Evolutionary conservation across 2,797 vertebrate genomes (phyloP).

Genomic region (Amblyopsis hoosieri): DNA sequence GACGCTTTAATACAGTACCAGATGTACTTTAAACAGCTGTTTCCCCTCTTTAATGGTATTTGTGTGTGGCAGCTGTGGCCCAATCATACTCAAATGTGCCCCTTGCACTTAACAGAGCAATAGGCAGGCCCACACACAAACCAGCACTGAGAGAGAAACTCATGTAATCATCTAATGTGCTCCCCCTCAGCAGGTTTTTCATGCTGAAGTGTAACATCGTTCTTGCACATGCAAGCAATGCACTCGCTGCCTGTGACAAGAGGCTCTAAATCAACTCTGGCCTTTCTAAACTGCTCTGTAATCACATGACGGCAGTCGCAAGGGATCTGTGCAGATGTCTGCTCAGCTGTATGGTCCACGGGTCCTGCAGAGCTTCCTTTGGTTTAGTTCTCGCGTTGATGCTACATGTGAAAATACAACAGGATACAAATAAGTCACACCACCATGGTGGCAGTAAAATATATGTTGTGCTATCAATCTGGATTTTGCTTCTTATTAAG

Average conservation of each 20-base stretch:
- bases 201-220: constrained; percentile 54
- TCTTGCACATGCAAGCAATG: constrained; percentile 52
- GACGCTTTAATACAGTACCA: constrained; percentile 27
- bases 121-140: constrained; percentile 16
- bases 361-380: constrained; percentile 16
- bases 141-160: constrained; percentile 22
- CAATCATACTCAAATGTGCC: constrained; percentile 54
- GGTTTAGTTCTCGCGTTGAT: not conserved
- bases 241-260: constrained; percentile 49
- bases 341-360: constrained; percentile 26
- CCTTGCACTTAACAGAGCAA: constrained; percentile 39
- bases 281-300: constrained; percentile 50
- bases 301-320: constrained; percentile 51
- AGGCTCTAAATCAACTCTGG: constrained; percentile 67
- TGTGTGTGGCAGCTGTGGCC: constrained; percentile 30
- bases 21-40: constrained; percentile 34
- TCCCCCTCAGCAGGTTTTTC: constrained; percentile 67
- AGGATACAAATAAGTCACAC: constrained; percentile 7
- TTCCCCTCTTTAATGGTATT: constrained; percentile 15
- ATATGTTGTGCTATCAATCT: not conserved
- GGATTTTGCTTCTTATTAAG: not conserved
- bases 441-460: not conserved
- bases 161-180: constrained; percentile 43
- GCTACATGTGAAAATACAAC: constrained; percentile 14
- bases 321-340: constrained; percentile 52